A percentile compares a stretch with the other conserved stretches of the same genome.
phyloP scores from a whole-genome alignment of 1,140 invertebrate species.

The Maconellicoccus hirsutus region DNA sequence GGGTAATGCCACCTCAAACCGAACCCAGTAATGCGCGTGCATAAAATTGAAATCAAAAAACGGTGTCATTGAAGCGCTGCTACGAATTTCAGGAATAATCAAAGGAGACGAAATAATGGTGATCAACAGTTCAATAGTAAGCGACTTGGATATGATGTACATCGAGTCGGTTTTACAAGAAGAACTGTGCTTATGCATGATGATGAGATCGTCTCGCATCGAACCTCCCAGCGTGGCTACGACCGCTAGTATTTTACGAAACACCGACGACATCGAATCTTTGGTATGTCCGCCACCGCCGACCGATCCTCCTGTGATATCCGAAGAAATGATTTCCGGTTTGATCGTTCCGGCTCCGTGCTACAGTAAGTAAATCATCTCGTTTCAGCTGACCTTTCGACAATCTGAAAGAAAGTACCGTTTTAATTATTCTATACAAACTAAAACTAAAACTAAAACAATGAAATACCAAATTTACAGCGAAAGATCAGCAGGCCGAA shows the following conservation, averaged over 20 bases:
- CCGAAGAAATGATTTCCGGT: constrained; percentile 89
- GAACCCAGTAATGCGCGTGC: too few species aligned
- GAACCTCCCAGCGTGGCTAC: constrained; percentile 74
- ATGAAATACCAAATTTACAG: background rate
- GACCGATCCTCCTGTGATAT: constrained; percentile 78
- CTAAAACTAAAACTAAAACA: too few species aligned
- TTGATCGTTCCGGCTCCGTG: constrained; percentile 90
- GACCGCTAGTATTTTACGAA: constrained; percentile 41
- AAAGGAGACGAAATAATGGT: constrained; percentile 97
- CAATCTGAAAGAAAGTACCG: too few species aligned
- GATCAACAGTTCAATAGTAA: constrained; percentile 94
- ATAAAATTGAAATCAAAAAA: too few species aligned
- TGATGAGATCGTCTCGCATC: constrained; percentile 91
- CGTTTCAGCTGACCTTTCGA: too few species aligned
- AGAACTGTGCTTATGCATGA: constrained; percentile 89
- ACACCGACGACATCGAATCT: constrained; percentile 84
- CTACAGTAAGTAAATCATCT: constrained; percentile 54
- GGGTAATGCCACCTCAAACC: too few species aligned
- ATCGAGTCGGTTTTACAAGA: constrained; percentile 90
- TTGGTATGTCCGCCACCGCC: constrained; percentile 91
- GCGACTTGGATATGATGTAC: constrained; percentile 98
- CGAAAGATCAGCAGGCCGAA: background rate
- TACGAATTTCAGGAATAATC: constrained; percentile 78
- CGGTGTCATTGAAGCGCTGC: too few species aligned
- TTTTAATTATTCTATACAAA: too few species aligned